These are phyloP conservation scores for Tupaia chinensis DNA, from an alignment of 2,113 vertebrate genomes.

Conservation along the genomic window DNA sequence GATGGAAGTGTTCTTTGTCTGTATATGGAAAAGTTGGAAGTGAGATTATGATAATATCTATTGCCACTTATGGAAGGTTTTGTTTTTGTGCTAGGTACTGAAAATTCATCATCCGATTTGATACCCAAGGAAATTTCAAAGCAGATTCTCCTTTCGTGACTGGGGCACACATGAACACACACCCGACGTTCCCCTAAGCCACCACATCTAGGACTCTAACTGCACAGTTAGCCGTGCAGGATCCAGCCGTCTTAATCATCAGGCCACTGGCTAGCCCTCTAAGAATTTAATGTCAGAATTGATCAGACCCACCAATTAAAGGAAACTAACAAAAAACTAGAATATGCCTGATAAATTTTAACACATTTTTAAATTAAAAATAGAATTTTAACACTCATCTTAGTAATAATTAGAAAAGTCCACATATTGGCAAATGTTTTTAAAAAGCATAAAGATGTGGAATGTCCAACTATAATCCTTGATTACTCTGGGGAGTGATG, in stretches of 20 bases:
- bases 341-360: background rate
- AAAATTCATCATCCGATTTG: background rate
- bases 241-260: no score
- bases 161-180: no score
- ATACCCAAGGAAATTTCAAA: slow-evolving; percentile 36
- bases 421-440: background rate
- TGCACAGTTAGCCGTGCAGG: no score
- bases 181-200: no score
- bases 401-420: background rate
- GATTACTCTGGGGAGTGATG: background rate
- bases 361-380: no score
- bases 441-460: background rate
- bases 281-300: slow-evolving; percentile 30
- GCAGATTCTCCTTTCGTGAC: background rate
- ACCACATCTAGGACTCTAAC: no score
- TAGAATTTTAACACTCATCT: background rate
- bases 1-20: background rate
- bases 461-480: background rate
- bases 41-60: background rate
- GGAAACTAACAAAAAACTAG: background rate
- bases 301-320: background rate
- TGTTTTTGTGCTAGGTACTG: background rate
- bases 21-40: background rate
- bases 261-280: no score
- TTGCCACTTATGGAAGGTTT: background rate